Evolutionary conservation across 2,888 invertebrate species (phyloP).

Genomic region (Phorcus lineatus): DNA sequence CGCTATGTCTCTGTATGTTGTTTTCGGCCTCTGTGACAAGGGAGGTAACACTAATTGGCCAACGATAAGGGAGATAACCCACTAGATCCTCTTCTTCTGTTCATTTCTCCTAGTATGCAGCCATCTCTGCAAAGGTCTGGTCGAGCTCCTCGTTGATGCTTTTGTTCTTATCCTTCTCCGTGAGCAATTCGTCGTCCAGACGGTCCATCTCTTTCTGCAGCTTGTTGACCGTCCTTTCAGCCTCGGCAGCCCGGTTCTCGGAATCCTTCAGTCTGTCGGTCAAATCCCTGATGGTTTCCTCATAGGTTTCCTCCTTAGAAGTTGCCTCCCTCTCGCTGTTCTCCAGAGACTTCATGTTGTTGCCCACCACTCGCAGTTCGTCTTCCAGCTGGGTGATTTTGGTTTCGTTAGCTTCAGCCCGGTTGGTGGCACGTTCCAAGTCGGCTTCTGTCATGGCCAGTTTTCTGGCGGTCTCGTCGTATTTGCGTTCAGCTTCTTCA

Average conservation of each 20-base stretch:
- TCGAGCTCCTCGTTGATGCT: constrained; percentile 87
- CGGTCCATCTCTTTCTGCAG: constrained; percentile 99
- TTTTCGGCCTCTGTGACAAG: no score
- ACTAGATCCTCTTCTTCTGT: no score
- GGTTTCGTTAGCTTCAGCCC: constrained; percentile 75
- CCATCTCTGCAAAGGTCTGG: background rate
- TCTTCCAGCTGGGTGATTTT: background rate
- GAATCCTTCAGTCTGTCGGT: constrained; percentile 78
- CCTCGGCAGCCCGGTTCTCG: constrained; percentile 99
- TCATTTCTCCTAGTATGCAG: background rate
- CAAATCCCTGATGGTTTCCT: constrained; percentile 63
- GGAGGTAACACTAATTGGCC: no score
- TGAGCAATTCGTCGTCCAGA: constrained; percentile 87
- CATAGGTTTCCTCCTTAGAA: constrained; percentile 65
- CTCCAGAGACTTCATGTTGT: constrained; percentile 99
- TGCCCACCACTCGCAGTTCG: constrained; percentile 83
- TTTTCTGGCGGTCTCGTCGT: constrained; percentile 84
- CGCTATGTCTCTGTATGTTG: no score
- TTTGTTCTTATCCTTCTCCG: constrained; percentile 96
- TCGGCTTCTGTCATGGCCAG: constrained; percentile 59
- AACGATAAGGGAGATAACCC: no score
- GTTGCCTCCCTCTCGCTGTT: constrained; percentile 89
- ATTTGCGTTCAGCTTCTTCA: constrained; percentile 93
- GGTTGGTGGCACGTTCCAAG: constrained; percentile 59
- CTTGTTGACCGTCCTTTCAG: constrained; percentile 99